Percentiles rank a stretch among this genome's conserved stretches.
Evolutionary conservation across 2,797 vertebrate genomes (phyloP).

Genomic region (Muscicapa comitata): DNA sequence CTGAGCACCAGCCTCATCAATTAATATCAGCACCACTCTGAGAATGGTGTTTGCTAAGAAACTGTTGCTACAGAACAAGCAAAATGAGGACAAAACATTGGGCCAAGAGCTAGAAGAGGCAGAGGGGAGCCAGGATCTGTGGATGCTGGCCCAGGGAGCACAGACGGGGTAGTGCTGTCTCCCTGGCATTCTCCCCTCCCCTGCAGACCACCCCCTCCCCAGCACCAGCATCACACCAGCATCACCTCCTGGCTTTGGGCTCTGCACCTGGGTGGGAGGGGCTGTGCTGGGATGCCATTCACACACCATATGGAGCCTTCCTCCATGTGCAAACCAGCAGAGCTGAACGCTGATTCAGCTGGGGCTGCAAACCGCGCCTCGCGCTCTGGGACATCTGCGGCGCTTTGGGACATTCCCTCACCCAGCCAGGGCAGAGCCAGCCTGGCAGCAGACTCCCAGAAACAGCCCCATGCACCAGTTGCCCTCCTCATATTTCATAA

Average conservation of each 20-base stretch:
- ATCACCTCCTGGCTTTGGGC: neutral
- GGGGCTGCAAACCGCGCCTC: neutral
- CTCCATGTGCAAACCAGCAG: neutral
- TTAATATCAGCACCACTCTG: slow-evolving; percentile 67
- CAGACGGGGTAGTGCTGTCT: slow-evolving; percentile 44
- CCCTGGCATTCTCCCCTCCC: slow-evolving; percentile 9
- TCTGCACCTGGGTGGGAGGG: slow-evolving; percentile 43
- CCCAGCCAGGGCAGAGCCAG: neutral
- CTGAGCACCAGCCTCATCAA: slow-evolving; percentile 68
- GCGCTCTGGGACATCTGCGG: neutral
- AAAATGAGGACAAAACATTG: slow-evolving; percentile 69
- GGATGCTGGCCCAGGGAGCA: slow-evolving; percentile 58
- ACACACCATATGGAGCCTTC: slow-evolving; percentile 43
- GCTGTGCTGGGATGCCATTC: neutral
- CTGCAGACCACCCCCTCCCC: neutral
- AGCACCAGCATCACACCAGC: neutral
- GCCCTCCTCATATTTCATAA: neutral
- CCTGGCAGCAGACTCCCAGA: neutral
- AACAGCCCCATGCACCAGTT: neutral
- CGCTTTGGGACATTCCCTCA: neutral
- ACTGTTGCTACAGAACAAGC: slow-evolving; percentile 71
- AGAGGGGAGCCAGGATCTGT: slow-evolving; percentile 58
- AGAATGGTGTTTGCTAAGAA: slow-evolving; percentile 71
- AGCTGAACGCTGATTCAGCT: slow-evolving; percentile 21
- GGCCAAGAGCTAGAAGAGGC: slow-evolving; percentile 61